phyloP scores from a whole-genome alignment of 1,140 invertebrate species.

The Tyrophagus putrescentiae region DNA sequence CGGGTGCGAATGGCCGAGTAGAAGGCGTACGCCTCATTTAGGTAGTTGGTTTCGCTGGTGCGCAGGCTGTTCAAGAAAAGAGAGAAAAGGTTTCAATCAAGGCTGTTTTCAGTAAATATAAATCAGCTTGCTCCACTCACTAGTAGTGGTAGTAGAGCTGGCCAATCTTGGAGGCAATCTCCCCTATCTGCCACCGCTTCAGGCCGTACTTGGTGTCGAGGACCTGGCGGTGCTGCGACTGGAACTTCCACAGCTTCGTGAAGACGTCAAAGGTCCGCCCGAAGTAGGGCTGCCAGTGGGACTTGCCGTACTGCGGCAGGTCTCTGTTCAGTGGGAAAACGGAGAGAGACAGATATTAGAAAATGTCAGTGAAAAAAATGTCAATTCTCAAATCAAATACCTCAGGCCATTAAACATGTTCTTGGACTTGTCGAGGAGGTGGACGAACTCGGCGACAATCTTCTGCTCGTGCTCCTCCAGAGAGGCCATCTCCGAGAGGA shows the following conservation, averaged over 20 bases:
- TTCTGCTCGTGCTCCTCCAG: constrained; percentile 63
- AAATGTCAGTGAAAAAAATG: background rate
- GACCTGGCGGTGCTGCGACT: constrained; percentile 78
- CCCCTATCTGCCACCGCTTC: constrained; percentile 95
- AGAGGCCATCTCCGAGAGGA: constrained; percentile 31
- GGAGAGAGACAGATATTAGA: too few species aligned
- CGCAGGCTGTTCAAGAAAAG: constrained; percentile 49
- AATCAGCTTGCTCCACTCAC: too few species aligned
- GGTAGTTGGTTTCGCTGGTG: constrained; percentile 87
- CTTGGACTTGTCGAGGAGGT: constrained; percentile 90
- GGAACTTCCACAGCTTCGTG: constrained; percentile 96
- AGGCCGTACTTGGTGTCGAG: constrained; percentile 85
- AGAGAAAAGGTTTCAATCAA: constrained; percentile 13
- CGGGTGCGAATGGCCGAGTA: constrained; percentile 84
- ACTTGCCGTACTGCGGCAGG: constrained; percentile 88
- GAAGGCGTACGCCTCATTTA: constrained; percentile 89
- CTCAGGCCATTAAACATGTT: constrained; percentile 89
- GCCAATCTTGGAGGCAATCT: constrained; percentile 95
- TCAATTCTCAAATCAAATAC: constrained; percentile 36
- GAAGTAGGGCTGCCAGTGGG: constrained; percentile 96
- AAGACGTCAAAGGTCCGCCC: constrained; percentile 94
- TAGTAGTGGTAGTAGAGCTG: constrained; percentile 98
- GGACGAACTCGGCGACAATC: constrained; percentile 88
- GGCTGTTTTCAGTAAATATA: too few species aligned
- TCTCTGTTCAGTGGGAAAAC: too few species aligned